phyloP scores from a whole-genome alignment of 2,113 vertebrate genomes.

The Istiophorus platypterus region DNA sequence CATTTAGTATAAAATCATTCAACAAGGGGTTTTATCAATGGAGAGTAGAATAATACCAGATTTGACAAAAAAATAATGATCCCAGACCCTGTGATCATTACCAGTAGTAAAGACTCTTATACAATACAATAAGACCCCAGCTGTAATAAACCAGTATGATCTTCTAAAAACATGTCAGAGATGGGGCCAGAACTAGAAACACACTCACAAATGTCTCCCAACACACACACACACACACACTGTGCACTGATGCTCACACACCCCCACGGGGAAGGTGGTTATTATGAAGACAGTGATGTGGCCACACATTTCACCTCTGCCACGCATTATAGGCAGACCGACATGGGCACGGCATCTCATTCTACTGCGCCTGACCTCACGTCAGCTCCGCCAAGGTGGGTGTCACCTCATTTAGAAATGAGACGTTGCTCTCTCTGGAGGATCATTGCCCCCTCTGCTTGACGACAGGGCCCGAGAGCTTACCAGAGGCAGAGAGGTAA shows the following conservation, averaged over 20 bases:
- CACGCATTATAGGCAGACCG: constrained; percentile 38
- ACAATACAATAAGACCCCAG: neutral
- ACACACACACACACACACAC: neutral
- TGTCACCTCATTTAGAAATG: constrained; percentile 67
- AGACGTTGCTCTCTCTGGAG: constrained; percentile 20
- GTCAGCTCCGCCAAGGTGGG: constrained; percentile 53
- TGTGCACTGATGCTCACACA: neutral
- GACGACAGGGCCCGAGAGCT: constrained; percentile 1
- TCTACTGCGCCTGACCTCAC: constrained; percentile 59
- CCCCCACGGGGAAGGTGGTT: neutral
- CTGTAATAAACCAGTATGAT: neutral
- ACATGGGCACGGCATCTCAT: constrained; percentile 49
- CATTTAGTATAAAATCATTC: neutral
- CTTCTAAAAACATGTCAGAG: neutral
- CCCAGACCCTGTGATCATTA: neutral
- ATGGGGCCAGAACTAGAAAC: neutral
- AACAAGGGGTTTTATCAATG: neutral
- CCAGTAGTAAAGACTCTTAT: neutral
- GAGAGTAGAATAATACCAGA: neutral
- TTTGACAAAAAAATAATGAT: neutral
- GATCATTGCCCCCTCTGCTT: constrained; percentile 24
- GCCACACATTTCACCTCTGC: constrained; percentile 62
- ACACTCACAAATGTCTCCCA: neutral
- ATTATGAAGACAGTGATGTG: constrained; percentile 61
- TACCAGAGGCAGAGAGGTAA: constrained; percentile 24